phyloP scores from a whole-genome alignment of 1,140 invertebrate genomes.

The Melipona quadrifasciata region DNA sequence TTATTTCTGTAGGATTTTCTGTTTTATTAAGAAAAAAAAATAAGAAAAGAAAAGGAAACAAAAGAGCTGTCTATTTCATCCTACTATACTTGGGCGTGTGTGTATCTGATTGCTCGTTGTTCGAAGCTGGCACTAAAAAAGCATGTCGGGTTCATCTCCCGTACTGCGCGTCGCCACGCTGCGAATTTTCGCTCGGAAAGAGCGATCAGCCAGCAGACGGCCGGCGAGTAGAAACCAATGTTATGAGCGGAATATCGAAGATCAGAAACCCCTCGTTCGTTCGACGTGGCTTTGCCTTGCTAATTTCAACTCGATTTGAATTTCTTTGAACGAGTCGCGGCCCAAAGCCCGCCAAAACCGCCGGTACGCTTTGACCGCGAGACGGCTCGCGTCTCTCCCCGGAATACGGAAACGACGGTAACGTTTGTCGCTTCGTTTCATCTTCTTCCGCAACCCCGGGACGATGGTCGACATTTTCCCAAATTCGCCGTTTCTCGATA shows the following conservation, averaged over 20 bases:
- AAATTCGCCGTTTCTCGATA: background rate
- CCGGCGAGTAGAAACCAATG: constrained; percentile 36
- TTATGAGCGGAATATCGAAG: constrained; percentile 57
- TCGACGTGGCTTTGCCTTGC: constrained; percentile 51
- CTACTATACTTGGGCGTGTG: no score
- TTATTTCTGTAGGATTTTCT: no score
- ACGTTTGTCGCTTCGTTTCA: background rate
- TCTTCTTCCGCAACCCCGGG: background rate
- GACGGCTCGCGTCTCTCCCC: constrained; percentile 7
- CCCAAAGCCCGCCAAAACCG: constrained; percentile 37
- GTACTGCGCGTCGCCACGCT: background rate
- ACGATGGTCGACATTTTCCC: no score
- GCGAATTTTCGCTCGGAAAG: constrained; percentile 41
- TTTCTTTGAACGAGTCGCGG: constrained; percentile 46
- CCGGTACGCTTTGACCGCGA: constrained; percentile 22
- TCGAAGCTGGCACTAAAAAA: background rate
- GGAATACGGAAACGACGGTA: constrained; percentile 35
- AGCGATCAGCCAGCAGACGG: constrained; percentile 7
- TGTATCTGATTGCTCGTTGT: no score
- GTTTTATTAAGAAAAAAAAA: no score
- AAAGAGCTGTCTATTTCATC: no score
- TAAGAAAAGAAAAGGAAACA: no score
- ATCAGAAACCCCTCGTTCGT: constrained; percentile 31
- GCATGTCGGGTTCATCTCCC: background rate
- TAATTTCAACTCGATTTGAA: constrained; percentile 58